These are phyloP conservation scores for Campaea margaritaria DNA, from an alignment of 2,888 invertebrate genomes.

Conservation along the genomic window DNA sequence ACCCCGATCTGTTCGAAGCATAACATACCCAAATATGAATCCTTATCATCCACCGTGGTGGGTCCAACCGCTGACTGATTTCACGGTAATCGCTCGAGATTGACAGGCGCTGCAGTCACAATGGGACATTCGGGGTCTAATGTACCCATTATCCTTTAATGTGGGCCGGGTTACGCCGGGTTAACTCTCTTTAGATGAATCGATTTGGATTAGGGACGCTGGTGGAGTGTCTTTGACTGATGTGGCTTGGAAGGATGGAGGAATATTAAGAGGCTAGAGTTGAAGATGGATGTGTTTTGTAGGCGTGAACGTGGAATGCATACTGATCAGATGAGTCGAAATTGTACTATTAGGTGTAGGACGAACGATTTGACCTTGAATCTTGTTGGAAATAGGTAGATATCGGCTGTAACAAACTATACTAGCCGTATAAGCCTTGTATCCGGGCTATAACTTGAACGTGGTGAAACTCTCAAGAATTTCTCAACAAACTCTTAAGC, in stretches of 20 bases:
- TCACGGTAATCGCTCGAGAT: conserved; percentile 65
- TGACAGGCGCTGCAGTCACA: conserved; percentile 65
- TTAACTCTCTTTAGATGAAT: conserved; percentile 68
- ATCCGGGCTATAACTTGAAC: too few relatives aligned
- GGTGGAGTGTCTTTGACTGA: conserved; percentile 38
- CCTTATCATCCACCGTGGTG: conserved; percentile 56
- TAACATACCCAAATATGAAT: conserved; percentile 12
- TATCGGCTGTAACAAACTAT: too few relatives aligned
- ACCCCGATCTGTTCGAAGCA: conserved; percentile 1
- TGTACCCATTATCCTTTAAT: conserved; percentile 74
- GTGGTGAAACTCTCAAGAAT: not conserved
- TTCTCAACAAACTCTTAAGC: conserved; percentile 1
- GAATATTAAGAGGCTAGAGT: conserved; percentile 6
- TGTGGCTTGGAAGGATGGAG: conserved; percentile 28
- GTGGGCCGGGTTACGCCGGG: conserved; percentile 70
- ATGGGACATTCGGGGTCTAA: conserved; percentile 57
- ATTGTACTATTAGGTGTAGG: not conserved
- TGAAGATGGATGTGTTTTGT: conserved; percentile 4
- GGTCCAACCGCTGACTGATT: conserved; percentile 64
- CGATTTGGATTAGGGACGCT: conserved; percentile 63
- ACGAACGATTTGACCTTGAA: too few relatives aligned
- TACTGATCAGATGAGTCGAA: conserved; percentile 3
- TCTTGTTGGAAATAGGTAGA: too few relatives aligned
- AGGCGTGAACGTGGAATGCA: conserved; percentile 14
- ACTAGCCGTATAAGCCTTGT: too few relatives aligned